These are phyloP conservation scores for Moxostoma hubbsi DNA, from an alignment of 2,797 vertebrate species.

Conservation along the genomic window DNA sequence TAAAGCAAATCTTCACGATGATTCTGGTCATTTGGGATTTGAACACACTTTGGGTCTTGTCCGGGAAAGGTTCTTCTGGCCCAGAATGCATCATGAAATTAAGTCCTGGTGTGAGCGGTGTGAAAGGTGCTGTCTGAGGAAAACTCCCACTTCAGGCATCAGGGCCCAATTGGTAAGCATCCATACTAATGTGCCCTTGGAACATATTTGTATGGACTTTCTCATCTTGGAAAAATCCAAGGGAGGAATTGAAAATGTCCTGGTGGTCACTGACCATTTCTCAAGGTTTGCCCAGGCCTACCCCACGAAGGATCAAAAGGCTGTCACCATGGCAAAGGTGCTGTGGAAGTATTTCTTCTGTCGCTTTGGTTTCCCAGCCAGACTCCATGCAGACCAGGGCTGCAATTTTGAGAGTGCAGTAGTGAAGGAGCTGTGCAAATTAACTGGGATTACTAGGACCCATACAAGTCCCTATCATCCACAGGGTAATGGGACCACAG, in stretches of 20 bases:
- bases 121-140: slow-evolving; percentile 46
- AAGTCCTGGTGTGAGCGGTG: slow-evolving; percentile 8
- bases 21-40: not conserved
- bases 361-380: not conserved
- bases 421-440: not conserved
- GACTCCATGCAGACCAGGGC: not conserved
- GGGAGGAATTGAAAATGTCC: no score
- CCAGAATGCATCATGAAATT: not conserved
- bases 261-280: no score
- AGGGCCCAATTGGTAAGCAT: not conserved
- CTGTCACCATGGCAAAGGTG: not conserved
- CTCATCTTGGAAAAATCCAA: not conserved
- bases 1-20: not conserved
- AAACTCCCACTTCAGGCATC: no score
- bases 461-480: no score
- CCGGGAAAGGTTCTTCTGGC: not conserved
- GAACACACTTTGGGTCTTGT: not conserved
- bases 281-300: slow-evolving; percentile 39
- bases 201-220: slow-evolving; percentile 45
- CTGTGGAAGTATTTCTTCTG: slow-evolving; percentile 16
- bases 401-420: no score
- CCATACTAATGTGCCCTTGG: not conserved
- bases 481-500: no score
- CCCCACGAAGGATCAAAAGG: slow-evolving; percentile 3
- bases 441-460: not conserved